Conservation (phyloP, 2,113 vertebrate species). For the Rhabdomys dilectus region DNA sequence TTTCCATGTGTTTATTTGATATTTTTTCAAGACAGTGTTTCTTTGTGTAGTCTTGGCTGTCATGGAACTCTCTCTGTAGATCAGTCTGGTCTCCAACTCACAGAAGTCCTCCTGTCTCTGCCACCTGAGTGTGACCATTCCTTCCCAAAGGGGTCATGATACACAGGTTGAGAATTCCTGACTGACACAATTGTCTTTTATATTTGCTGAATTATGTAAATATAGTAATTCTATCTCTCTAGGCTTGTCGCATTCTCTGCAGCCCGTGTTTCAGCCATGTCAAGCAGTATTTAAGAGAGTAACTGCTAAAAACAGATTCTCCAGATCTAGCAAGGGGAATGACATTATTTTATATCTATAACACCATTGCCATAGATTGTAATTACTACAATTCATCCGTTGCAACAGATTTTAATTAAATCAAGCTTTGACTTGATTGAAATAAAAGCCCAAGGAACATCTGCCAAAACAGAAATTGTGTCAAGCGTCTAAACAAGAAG, state of each 20-base stretch:
- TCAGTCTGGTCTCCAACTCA: no score
- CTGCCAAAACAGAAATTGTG: slow-evolving; percentile 70
- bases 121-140: no score
- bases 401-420: slow-evolving; percentile 75
- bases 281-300: neutral
- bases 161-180: neutral
- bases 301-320: neutral
- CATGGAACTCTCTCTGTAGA: no score
- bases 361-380: slow-evolving; percentile 33
- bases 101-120: no score
- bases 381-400: slow-evolving; percentile 69
- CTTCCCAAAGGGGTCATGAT: neutral
- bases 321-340: neutral
- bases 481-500: slow-evolving; percentile 60
- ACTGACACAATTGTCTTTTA: neutral
- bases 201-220: neutral
- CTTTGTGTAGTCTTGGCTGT: no score
- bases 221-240: neutral
- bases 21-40: neutral
- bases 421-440: slow-evolving; percentile 55
- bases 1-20: neutral
- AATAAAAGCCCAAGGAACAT: slow-evolving; percentile 72
- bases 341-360: slow-evolving; percentile 29
- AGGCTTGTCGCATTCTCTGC: neutral
- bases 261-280: neutral